Percentiles rank a stretch among this genome's conserved stretches.
Conservation (phyloP, 2,113 vertebrate species). For the Grammomys surdaster region DNA sequence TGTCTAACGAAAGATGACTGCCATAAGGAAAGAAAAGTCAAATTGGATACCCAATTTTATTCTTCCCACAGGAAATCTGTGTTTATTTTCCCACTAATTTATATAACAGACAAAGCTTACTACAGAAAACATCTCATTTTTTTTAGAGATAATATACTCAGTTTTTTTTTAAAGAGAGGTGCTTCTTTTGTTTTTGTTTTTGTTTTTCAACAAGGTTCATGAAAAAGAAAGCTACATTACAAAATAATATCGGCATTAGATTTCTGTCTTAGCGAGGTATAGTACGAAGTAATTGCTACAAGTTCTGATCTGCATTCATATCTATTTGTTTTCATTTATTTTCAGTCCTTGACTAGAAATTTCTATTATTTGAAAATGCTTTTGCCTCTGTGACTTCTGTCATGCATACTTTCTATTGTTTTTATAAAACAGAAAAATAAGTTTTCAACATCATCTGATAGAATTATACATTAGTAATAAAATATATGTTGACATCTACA, state of each 20-base stretch:
- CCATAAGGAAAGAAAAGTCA: neutral
- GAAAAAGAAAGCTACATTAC: neutral
- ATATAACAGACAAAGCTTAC: neutral
- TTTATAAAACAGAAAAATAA: neutral
- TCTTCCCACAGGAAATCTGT: neutral
- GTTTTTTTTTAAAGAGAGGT: neutral
- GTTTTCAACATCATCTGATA: neutral
- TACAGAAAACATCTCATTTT: neutral
- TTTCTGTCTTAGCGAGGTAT: neutral
- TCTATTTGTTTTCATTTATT: neutral
- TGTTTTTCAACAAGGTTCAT: neutral
- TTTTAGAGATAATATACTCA: neutral
- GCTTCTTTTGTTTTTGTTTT: too few relatives aligned
- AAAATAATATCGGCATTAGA: neutral
- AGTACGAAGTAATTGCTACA: neutral
- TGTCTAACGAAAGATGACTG: neutral
- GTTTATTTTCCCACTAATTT: neutral
- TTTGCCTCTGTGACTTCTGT: neutral
- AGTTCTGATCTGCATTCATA: neutral
- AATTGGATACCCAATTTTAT: neutral
- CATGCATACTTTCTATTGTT: neutral
- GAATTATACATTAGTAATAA: neutral
- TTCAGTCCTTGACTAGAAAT: neutral
- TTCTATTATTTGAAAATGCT: neutral
- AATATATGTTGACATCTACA: neutral